Evolutionary conservation across 1,140 invertebrate species (phyloP), one percentile per base, ranked within the genome.

Genomic region (Triops longicaudatus): DNA sequence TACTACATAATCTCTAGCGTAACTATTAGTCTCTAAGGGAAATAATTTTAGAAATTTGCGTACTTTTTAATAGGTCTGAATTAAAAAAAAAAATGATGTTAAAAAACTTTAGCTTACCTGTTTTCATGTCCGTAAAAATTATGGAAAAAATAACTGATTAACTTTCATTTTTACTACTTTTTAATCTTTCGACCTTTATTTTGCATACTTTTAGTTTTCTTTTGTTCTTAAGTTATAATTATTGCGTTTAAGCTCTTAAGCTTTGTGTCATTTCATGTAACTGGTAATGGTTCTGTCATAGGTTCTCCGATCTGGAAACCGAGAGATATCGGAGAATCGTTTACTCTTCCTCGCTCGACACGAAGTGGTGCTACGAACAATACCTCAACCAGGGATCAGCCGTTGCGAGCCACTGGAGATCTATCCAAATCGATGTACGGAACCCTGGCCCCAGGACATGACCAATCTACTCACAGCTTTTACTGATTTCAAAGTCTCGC

Each of bases 231-330:
- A 11, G n/a, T n/a, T n/a, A n/a, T n/a, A n/a, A n/a, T n/a, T n/a
- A n/a, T n/a, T 37, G 31, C 74, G 17, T 12, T 37, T 73, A 14
- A 41, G n/a, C 26, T 50, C 43, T 81, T 74, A 63, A 31, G 41
- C 44, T 27, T 31, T 72, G 44, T 79, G 63, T 74, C 63, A 78
- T 28, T 78, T 71, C 78, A 76, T 74, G 77, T 77, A 72, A 74
- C 78, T 75, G 75, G 79, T 81, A 82, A 81, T 80, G n/a, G n/a
- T 82, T 86, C 86, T 89, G 86, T 90, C 90, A 86, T 90, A 90
- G 91, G 92, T 85, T 94, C 93, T 83, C 93, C 93, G 83, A 90
- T 95, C 84, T 95, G 93, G 93, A 95, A 95, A 90, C 92, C 92
- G 86, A 88, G 92, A 87, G 91, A 93, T 76, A 31, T 78, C 72